Base-by-base conservation (phyloP, 2,888 invertebrate species). In the Andricus quercusramuli region DNA sequence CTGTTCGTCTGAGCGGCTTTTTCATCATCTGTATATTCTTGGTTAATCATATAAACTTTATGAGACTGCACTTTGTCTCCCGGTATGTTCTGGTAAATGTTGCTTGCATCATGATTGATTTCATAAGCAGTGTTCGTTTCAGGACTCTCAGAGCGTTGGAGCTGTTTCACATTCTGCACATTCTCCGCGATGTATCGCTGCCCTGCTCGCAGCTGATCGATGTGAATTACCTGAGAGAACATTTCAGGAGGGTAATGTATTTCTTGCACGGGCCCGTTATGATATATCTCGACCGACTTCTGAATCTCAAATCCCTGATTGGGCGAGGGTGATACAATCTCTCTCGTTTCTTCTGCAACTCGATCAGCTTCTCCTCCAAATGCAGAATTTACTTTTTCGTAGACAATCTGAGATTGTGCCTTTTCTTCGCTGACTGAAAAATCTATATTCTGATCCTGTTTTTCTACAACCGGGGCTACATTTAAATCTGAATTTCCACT, bases 221-320 rank as follows among this genome's bases (percentile, higher is more conserved):
- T 84, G 64, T 82, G 84, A 2, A 86, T 80, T 56, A 89, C 84
- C 47, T 88, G 89, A 11, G 83, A 77, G 77, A 85, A 78, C 62
- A 74, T 51, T 74, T 74, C 37, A 56, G 89, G 86, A 66, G 90
- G 89, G 79, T 91, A 92, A 86, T 92, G 91, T 76, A 91, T 90
- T 83, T 91, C 91, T n/a, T 90, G 90, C 17, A 90, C 84, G n/a
- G 92, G 91, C 32, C 89, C 89, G 22, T 87, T 89, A 77, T 91
- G 90, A 82, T 90, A 92, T 64, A 92, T 78, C 79, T 92, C 92
- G 29, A 92, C 83, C 11, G 92, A 91, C 83, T 92, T 93, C 81
- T 92, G 92, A 79, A 92, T 90, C 84, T 92, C 92, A 74, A 92
- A 85, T 13, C 79, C 78, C 66, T 84, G 82, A 82, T 86, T 84